Evolutionary conservation across 92 coral and sea anemone species (phyloP), one percentile per base, ranked within the genome.

Genomic region (Heliopora coerulea): DNA sequence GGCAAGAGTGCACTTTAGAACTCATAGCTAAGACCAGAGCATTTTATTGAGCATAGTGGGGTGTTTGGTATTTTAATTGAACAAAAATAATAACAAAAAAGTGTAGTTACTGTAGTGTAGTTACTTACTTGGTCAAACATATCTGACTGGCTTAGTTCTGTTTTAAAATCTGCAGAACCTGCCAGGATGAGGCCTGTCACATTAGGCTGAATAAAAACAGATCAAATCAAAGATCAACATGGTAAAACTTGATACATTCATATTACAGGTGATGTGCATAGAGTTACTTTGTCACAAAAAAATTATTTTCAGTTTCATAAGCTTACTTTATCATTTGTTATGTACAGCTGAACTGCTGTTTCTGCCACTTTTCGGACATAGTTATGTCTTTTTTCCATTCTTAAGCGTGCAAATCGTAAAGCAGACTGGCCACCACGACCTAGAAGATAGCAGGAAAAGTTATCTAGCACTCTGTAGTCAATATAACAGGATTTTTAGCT

Each of bases 351-450:
- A 41, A 92, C 97, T 20, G 97, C 97, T 13, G 96, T 89, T 68
- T 92, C 97, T 0, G 97, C 97, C 29, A 92, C 97, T 81, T 92
- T 92, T 65, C 97, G 72, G 24, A 92, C 97, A 87, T 92, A 92
- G 32, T 92, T 92, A 75, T 92, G 97, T 54, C 97, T 89, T 72
- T 92, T 92, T 58, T 92, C 97, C 97, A 92, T 89, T 74, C 97
- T 75, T 54, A 92, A 58, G 72, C 97, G 96, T 66, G 97, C 97
- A 87, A 92, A 92, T 85, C 97, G 97, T 19, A 92, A 58, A 56
- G 97, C 97, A 32, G 97, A 92, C 86, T 92, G 97, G 29, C 97
- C 97, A 54, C 97, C 97, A 87, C 97, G 97, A 18, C 97, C 97
- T 89, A 14, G 42, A 49, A 12, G 14, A 18, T 8, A 63, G 28